phyloP scores from a whole-genome alignment of 2,888 invertebrate species.

The Drosophila testacea region DNA sequence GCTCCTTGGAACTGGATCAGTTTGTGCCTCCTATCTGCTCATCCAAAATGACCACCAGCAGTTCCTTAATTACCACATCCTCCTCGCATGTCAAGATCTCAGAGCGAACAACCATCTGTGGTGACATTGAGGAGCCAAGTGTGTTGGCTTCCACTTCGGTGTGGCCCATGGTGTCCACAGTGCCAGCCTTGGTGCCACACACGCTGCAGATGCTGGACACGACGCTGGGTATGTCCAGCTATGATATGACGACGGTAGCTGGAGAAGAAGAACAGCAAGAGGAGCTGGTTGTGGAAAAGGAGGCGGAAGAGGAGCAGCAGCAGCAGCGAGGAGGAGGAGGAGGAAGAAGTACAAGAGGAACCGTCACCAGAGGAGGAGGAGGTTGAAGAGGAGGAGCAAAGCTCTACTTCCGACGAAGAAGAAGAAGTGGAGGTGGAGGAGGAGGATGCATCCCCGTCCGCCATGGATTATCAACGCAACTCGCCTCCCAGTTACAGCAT shows the following conservation, averaged over 20 bases:
- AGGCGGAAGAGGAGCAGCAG: neutral
- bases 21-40: slow-evolving; percentile 80
- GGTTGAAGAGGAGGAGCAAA: slow-evolving; percentile 1
- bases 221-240: slow-evolving; percentile 82
- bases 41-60: slow-evolving; percentile 66
- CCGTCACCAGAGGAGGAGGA: neutral
- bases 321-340: neutral
- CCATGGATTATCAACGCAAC: slow-evolving; percentile 5
- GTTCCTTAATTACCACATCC: neutral
- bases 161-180: neutral
- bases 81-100: slow-evolving; percentile 60
- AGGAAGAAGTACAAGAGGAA: neutral
- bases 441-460: neutral
- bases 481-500: slow-evolving; percentile 52
- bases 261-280: neutral
- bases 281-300: slow-evolving; percentile 7
- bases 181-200: slow-evolving; percentile 1
- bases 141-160: slow-evolving; percentile 2
- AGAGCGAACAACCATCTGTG: slow-evolving; percentile 78
- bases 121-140: slow-evolving; percentile 61
- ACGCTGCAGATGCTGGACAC: slow-evolving; percentile 68
- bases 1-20: slow-evolving; percentile 43
- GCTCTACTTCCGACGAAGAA: slow-evolving; percentile 3
- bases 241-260: slow-evolving; percentile 65
- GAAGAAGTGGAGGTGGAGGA: neutral